Evolutionary conservation across 2,888 invertebrate species (phyloP), one percentile per base, ranked within the genome.

Genomic region (Lypha dubia): DNA sequence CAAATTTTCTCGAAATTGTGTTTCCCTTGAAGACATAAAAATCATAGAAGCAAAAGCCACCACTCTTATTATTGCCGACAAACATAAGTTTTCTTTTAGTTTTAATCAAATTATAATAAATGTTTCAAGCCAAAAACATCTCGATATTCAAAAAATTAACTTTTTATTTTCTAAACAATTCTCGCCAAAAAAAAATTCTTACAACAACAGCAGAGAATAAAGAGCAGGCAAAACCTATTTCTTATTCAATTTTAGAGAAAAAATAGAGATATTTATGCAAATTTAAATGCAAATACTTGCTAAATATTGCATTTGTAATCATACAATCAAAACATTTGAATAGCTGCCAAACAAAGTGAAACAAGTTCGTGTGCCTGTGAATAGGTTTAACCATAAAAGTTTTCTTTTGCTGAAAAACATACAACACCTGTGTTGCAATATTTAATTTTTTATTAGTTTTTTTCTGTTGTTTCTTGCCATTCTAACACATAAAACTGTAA

Each of bases 381-480:
- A 35, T 17, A 35, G 44, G n/a, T 65, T 58, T 3, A 56, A 58
- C 24, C n/a, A 28, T 11, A 49, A 79, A 79, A 73, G 6, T 71
- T 28, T 28, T 28, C 3, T 73, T 73, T 71, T 15, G 17, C 32
- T 62, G 38, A 51, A 60, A 62, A 56, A 58, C 22, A 63, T 35
- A 70, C 65, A 65, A 67, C 73, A 73, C 73, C 79, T 73, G 79
- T 49, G 56, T 20, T n/a, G n/a, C n/a, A n/a, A n/a, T n/a, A n/a
- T n/a, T n/a, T n/a, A n/a, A n/a, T n/a, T n/a, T n/a, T n/a, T n/a
- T n/a, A n/a, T n/a, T n/a, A n/a, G n/a, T n/a, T n/a, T 49, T 9
- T 0, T 28, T n/a, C 9, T 70, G 51, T 41, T 28, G 38, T 4
- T 24, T 56, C 53, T 32, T 32, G 17, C 32, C 35, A 53, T 32